phyloP scores from a whole-genome alignment of 2,888 invertebrate species.

The Eupsilia transversa region DNA sequence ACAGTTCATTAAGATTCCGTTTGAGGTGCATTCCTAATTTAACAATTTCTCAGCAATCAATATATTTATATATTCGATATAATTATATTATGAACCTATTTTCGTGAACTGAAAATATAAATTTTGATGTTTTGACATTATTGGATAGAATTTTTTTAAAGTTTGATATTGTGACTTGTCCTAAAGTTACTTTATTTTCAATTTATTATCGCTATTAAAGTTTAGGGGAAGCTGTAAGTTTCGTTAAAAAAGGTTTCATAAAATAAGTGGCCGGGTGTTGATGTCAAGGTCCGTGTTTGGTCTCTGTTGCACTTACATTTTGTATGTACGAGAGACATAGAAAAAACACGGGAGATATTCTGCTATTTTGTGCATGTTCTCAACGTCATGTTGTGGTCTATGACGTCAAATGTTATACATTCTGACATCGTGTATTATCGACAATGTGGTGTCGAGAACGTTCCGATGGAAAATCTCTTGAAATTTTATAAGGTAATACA shows the following conservation, averaged over 20 bases:
- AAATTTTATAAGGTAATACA: constrained; percentile 70
- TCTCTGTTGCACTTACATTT: constrained; percentile 38
- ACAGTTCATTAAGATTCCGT: constrained; percentile 68
- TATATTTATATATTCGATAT: constrained; percentile 59
- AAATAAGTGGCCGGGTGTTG: constrained; percentile 61
- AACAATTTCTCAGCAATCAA: constrained; percentile 52
- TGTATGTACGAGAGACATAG: constrained; percentile 35
- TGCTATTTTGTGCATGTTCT: constrained; percentile 45
- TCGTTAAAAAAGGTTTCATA: constrained; percentile 65
- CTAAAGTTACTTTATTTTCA: constrained; percentile 78
- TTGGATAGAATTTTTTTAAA: constrained; percentile 75
- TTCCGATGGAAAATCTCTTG: constrained; percentile 55
- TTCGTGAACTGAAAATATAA: constrained; percentile 60
- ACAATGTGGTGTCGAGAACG: constrained; percentile 32
- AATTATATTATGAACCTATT: constrained; percentile 72
- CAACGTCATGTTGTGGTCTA: constrained; percentile 33
- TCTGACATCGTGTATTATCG: constrained; percentile 27
- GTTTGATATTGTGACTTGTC: constrained; percentile 86
- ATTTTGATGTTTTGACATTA: constrained; percentile 79
- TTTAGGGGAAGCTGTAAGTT: constrained; percentile 75
- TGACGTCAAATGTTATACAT: constrained; percentile 47
- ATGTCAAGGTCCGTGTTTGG: constrained; percentile 47
- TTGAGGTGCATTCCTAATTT: constrained; percentile 65
- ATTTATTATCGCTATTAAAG: constrained; percentile 79
- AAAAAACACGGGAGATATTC: constrained; percentile 38